phyloP scores from a whole-genome alignment of 1,140 invertebrate genomes.

The Brachionus rotundiformis region DNA sequence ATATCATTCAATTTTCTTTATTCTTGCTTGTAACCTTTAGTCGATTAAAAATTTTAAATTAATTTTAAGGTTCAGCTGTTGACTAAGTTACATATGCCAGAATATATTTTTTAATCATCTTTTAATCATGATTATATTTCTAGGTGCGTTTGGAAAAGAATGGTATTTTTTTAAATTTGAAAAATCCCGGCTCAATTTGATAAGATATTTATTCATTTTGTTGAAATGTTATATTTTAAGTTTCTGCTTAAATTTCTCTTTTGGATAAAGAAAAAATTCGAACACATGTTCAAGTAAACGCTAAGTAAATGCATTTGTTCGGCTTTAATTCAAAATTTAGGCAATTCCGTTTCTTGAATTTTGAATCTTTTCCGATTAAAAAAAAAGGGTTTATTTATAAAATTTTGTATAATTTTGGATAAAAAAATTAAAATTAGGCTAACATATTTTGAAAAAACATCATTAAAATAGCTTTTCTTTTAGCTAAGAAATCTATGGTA shows the following conservation, averaged over 20 bases:
- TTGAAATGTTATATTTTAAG: neutral
- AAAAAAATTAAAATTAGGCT: constrained; percentile 8
- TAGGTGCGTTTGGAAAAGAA: no score
- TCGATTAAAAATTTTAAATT: no score
- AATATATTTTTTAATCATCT: no score
- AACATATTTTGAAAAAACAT: constrained; percentile 8
- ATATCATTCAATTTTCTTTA: neutral
- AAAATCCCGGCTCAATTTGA: neutral
- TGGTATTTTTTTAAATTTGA: neutral
- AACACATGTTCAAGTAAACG: neutral
- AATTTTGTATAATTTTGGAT: constrained; percentile 6
- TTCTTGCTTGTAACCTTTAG: no score
- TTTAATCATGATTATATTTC: no score
- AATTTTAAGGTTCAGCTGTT: no score
- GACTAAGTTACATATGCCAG: no score
- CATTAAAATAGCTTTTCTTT: constrained; percentile 9
- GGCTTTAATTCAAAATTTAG: neutral
- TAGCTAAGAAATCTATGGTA: neutral
- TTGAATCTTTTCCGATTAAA: neutral
- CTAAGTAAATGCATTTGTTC: neutral
- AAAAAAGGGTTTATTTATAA: neutral
- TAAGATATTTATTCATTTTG: neutral
- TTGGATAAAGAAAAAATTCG: neutral
- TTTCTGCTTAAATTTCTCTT: neutral
- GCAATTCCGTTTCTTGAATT: neutral